A percentile compares a stretch with the other conserved stretches of the same genome.
phyloP scores from a whole-genome alignment of 2,888 invertebrate genomes.

The Standfussiana lucernea region DNA sequence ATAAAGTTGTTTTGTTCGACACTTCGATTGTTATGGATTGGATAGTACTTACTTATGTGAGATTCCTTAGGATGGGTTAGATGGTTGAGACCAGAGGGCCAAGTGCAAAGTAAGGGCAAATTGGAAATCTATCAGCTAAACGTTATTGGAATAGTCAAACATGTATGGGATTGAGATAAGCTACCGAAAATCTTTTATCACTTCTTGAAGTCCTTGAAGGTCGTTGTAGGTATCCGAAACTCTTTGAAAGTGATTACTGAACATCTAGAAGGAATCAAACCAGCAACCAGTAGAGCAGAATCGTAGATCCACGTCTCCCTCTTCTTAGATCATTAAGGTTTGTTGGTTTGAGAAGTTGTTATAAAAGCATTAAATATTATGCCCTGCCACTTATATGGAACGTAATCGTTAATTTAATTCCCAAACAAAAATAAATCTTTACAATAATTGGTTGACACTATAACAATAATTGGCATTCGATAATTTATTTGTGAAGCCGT shows the following conservation, averaged over 20 bases:
- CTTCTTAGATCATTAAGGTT: background rate
- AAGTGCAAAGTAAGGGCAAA: background rate
- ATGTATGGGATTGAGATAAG: background rate
- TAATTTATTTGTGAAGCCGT: too few species aligned
- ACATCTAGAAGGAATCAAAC: background rate
- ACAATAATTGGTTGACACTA: background rate
- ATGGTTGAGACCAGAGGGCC: background rate
- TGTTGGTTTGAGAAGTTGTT: background rate
- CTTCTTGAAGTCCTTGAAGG: background rate
- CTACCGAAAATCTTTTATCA: background rate
- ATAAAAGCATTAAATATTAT: background rate
- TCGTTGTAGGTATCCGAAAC: background rate
- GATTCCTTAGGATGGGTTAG: background rate
- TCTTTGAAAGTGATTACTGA: background rate
- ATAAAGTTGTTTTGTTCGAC: background rate
- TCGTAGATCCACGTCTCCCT: background rate
- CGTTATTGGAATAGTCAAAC: background rate
- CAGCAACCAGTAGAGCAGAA: background rate
- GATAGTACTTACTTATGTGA: too few species aligned
- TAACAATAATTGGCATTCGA: background rate
- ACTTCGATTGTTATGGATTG: background rate
- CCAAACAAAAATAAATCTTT: background rate
- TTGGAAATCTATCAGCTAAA: background rate
- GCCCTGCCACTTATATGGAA: background rate
- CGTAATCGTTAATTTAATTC: background rate